Percentiles rank a stretch among this genome's conserved stretches.
These are phyloP conservation scores for Saguinus midas DNA, from an alignment of 2,113 vertebrate species.

Conservation along the genomic window DNA sequence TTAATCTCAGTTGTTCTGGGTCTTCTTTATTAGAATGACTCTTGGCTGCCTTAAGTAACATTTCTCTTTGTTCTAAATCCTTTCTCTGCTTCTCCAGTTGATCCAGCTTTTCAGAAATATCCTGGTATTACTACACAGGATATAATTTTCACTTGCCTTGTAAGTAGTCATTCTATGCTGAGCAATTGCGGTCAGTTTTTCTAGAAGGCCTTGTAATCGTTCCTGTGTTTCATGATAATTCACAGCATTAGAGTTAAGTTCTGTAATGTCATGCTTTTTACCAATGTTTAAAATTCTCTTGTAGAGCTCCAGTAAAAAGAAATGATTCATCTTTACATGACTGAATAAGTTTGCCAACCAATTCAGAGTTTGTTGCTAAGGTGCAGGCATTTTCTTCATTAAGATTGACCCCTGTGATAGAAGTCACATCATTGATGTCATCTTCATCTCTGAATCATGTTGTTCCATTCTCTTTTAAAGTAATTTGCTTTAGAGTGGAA, in stretches of 20 bases:
- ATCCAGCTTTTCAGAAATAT: conserved; percentile 93
- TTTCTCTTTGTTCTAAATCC: conserved; percentile 90
- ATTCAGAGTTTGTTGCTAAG: conserved; percentile 85
- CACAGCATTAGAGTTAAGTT: conserved; percentile 91
- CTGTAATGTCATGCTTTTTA: conserved; percentile 90
- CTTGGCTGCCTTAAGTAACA: conserved; percentile 90
- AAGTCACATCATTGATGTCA: conserved; percentile 96
- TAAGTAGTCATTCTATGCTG: conserved; percentile 87
- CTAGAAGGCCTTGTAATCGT: conserved; percentile 89
- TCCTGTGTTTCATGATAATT: conserved; percentile 93
- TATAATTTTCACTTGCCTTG: conserved; percentile 88
- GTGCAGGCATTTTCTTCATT: conserved; percentile 91
- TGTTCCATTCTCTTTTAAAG: conserved; percentile 86
- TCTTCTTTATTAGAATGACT: conserved; percentile 67
- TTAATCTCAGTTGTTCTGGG: no score
- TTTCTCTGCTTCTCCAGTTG: conserved; percentile 89
- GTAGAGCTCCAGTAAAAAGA: conserved; percentile 84
- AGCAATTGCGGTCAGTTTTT: conserved; percentile 91
- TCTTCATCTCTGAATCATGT: conserved; percentile 92
- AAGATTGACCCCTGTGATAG: conserved; percentile 95
- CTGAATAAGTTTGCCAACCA: conserved; percentile 87
- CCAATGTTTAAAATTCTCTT: conserved; percentile 89
- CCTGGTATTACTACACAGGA: conserved; percentile 87
- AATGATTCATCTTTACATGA: conserved; percentile 94
- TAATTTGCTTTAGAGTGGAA: conserved; percentile 86